phyloP scores from a whole-genome alignment of 1,140 invertebrate species.

The Drosophila truncata region DNA sequence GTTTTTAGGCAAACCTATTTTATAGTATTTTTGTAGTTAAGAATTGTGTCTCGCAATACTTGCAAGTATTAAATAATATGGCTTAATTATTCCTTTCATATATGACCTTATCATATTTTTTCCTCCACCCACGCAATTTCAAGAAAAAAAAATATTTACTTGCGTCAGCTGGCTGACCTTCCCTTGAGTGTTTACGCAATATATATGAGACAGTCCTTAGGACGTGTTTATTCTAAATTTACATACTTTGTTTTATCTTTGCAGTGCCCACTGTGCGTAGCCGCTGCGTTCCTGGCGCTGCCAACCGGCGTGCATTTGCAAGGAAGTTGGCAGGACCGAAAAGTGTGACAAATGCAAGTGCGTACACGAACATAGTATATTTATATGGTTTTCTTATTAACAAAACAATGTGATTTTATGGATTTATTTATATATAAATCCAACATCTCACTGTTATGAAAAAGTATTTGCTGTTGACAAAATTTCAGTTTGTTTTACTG shows the following conservation, averaged over 20 bases:
- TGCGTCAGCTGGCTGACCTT: not conserved
- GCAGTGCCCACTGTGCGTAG: not conserved
- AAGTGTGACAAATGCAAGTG: slow-evolving; percentile 11
- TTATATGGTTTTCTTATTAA: not conserved
- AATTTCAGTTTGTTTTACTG: slow-evolving; percentile 9
- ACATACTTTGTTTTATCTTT: not conserved
- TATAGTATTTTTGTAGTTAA: too few relatives aligned
- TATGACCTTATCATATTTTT: not conserved
- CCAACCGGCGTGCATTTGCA: slow-evolving; percentile 17
- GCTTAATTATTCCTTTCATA: not conserved
- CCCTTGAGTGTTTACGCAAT: not conserved
- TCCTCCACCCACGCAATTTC: too few relatives aligned
- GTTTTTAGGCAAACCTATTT: too few relatives aligned
- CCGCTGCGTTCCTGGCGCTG: slow-evolving; percentile 1
- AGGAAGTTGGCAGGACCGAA: slow-evolving; percentile 17
- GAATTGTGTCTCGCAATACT: not conserved
- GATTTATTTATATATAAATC: slow-evolving; percentile 4
- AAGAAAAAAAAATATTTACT: not conserved
- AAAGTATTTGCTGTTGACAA: slow-evolving; percentile 22
- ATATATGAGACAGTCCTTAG: not conserved
- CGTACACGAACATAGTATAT: slow-evolving; percentile 1
- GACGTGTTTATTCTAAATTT: not conserved
- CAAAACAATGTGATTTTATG: slow-evolving; percentile 1
- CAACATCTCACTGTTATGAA: slow-evolving; percentile 9
- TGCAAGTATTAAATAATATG: not conserved